Evolutionary conservation across 2,888 invertebrate species (phyloP), one percentile per base, ranked within the genome.

Genomic region (Loripinus fragilis): DNA sequence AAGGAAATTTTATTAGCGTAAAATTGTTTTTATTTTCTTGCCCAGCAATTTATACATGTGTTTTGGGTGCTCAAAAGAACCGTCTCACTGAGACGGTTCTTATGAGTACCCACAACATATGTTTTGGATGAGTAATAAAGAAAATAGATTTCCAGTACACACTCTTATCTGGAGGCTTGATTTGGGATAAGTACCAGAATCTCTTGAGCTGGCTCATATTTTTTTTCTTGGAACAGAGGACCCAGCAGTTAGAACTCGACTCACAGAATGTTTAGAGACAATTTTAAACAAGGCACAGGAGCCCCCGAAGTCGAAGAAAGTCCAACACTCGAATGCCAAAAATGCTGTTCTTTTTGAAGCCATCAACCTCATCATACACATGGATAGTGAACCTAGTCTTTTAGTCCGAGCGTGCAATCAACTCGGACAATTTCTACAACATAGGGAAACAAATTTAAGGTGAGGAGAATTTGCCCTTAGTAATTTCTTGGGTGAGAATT

Each of bases 301-400:
- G 94, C 99, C 99, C 86, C 99, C 99, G 38, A 93, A 93, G 94
- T 99, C 99, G 68, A 99, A 99, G 95, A 99, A 99, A 95, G 99
- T 99, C 38, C 99, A 99, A 95, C 99, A 99, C 94, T 99, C 99
- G 68, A 99, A 99, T 95, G 99, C 99, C 77, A 99, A 99, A 94
- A 99, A 99, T 95, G 99, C 99, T 71, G 99, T 99, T 35, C 95
- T 99, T 28, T 99, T 99, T 95, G 99, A 99, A 95, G 99, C 99
- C 65, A 99, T 99, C 93, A 99, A 99, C 95, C 95, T 99, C 87
- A 99, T 99, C 87, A 99, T 99, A 92, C 99, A 99, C 94, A 98
- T 99, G 95, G 99, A 99, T 93, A 97, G 98, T 94, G 99, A 99
- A 94, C 98, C 98, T 52, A 98, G 98, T 94, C 95, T 99, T 85